These are phyloP conservation scores for Xylota segnis DNA, from an alignment of 2,888 invertebrate species.

Conservation along the genomic window DNA sequence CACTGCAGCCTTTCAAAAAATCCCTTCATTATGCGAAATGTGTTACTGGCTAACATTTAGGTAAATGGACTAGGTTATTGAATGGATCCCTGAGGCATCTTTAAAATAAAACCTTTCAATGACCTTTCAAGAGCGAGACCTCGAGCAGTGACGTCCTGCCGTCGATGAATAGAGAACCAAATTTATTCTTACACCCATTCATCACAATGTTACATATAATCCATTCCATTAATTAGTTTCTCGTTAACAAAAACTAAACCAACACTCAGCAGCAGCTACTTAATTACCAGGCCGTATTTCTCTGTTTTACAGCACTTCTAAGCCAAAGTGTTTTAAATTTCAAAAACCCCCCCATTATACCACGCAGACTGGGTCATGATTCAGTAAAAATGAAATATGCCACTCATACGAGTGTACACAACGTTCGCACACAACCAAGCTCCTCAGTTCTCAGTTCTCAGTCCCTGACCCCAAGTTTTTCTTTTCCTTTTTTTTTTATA, in stretches of 20 bases:
- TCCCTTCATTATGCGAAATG: no score
- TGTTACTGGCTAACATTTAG: no score
- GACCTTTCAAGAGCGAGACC: no score
- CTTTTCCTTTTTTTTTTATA: no score
- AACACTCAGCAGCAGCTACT: not conserved
- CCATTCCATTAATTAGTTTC: not conserved
- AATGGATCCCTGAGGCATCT: no score
- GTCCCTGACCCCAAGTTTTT: slow-evolving; percentile 75
- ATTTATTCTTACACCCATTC: not conserved
- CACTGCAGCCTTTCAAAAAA: no score
- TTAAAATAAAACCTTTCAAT: no score
- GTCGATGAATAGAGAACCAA: no score
- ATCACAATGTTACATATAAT: not conserved
- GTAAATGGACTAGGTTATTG: no score
- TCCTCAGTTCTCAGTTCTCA: no score
- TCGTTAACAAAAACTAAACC: not conserved
- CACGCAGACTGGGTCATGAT: slow-evolving; percentile 76
- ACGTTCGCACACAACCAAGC: slow-evolving; percentile 19
- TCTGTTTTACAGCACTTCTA: not conserved
- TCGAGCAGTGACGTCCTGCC: no score
- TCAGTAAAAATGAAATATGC: slow-evolving; percentile 44
- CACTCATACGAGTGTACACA: slow-evolving; percentile 34
- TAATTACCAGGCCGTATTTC: not conserved
- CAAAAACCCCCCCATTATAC: slow-evolving; percentile 25
- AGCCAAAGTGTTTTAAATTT: slow-evolving; percentile 24